A percentile compares a stretch with the other conserved stretches of the same genome.
Evolutionary conservation across 37 sponge, comb jelly and placozoan genomes (phyloP).

Genomic region (Crambe crambe): DNA sequence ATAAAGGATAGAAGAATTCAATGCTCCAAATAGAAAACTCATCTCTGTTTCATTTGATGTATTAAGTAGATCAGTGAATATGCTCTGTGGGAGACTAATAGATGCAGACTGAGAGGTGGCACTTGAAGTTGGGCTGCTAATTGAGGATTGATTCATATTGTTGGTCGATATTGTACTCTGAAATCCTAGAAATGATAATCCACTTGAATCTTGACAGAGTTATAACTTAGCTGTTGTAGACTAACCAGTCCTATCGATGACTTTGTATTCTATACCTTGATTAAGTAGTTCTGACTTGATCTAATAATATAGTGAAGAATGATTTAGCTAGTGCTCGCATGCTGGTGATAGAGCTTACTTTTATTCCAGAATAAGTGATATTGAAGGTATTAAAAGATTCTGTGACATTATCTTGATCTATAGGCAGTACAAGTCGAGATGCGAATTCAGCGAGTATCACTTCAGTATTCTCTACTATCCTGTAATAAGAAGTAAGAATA

Average conservation of each 20-base stretch:
- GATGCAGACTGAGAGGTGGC: neutral
- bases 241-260: no score
- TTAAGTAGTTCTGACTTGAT: no score
- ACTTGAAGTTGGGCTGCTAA: neutral
- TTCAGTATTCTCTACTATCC: neutral
- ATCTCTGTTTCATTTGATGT: neutral
- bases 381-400: neutral
- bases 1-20: slow-evolving; percentile 6
- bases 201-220: no score
- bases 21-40: slow-evolving; percentile 1
- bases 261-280: no score
- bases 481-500: neutral
- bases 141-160: neutral
- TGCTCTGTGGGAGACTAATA: neutral
- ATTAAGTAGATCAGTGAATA: neutral
- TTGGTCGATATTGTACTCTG: neutral
- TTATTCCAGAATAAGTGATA: neutral
- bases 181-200: no score
- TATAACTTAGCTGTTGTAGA: no score
- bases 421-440: neutral
- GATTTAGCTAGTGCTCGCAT: no score
- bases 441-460: neutral
- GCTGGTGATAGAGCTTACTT: no score
- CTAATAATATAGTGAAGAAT: no score
- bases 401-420: neutral